phyloP scores from a whole-genome alignment of 2,797 vertebrate genomes.

The Sardinella longiceps region DNA sequence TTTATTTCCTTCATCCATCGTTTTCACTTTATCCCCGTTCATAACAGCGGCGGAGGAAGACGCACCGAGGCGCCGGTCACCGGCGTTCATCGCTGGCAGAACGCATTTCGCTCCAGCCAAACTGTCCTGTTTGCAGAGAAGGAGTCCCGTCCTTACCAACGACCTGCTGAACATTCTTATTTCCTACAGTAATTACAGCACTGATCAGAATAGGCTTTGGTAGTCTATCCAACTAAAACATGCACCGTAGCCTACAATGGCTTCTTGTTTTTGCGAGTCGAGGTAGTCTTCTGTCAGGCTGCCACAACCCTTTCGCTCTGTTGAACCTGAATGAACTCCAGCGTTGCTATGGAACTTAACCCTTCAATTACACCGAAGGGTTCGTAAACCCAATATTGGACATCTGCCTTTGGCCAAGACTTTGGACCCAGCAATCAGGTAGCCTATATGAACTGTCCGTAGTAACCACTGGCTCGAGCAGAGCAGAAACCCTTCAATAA shows the following conservation, averaged over 20 bases:
- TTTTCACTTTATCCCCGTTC: slow-evolving; percentile 56
- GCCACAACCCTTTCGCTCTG: not conserved
- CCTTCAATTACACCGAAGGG: not conserved
- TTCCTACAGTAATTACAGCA: not conserved
- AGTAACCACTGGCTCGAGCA: no score
- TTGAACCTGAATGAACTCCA: slow-evolving; percentile 28
- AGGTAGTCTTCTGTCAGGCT: not conserved
- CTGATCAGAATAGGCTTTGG: not conserved
- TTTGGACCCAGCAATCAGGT: not conserved
- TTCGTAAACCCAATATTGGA: not conserved
- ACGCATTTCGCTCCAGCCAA: slow-evolving; percentile 13
- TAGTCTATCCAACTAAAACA: not conserved
- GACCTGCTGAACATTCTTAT: slow-evolving; percentile 60
- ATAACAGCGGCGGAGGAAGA: slow-evolving; percentile 42
- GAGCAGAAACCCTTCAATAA: no score
- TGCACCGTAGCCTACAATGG: not conserved
- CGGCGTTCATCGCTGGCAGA: not conserved
- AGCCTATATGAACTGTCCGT: no score
- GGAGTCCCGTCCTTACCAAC: slow-evolving; percentile 29
- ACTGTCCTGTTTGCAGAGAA: slow-evolving; percentile 3
- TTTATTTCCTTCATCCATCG: slow-evolving; percentile 61
- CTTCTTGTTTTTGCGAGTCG: not conserved
- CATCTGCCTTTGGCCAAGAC: not conserved
- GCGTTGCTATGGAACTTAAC: not conserved
- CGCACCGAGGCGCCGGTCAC: not conserved